Evolutionary conservation across 2,113 vertebrate genomes (phyloP).

Genomic region (Gobius niger): DNA sequence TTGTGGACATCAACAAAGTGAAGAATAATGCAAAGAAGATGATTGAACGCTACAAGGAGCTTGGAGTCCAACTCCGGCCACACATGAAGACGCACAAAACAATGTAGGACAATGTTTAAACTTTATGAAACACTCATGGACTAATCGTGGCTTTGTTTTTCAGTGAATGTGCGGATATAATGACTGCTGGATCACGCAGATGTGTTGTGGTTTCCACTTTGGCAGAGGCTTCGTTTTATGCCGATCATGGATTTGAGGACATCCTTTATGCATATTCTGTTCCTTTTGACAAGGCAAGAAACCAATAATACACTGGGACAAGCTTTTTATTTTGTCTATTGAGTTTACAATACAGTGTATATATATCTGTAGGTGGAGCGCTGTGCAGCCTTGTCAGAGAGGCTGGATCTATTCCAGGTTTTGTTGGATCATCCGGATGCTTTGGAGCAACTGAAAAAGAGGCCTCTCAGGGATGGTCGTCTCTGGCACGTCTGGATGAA

Average conservation of each 20-base stretch:
- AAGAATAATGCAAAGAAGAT: slow-evolving; percentile 75
- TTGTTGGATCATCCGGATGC: slow-evolving; percentile 75
- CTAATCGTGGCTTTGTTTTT: not conserved
- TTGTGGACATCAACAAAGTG: slow-evolving; percentile 72
- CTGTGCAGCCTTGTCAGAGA: slow-evolving; percentile 75
- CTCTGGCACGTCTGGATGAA: slow-evolving; percentile 83
- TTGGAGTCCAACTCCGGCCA: slow-evolving; percentile 81
- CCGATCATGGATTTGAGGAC: slow-evolving; percentile 83
- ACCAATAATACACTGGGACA: not conserved
- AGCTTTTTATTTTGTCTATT: not conserved
- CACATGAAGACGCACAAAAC: slow-evolving; percentile 89
- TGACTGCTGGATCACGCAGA: slow-evolving; percentile 75
- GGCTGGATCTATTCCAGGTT: slow-evolving; percentile 78
- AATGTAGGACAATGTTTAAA: slow-evolving; percentile 63
- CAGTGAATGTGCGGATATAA: slow-evolving; percentile 81
- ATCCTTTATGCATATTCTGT: slow-evolving; percentile 83
- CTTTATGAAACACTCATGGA: not conserved
- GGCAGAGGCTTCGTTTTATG: slow-evolving; percentile 81
- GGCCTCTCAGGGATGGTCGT: slow-evolving; percentile 57
- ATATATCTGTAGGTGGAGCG: slow-evolving; percentile 63
- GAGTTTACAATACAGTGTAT: not conserved
- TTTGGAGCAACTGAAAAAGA: slow-evolving; percentile 65
- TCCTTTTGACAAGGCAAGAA: slow-evolving; percentile 72
- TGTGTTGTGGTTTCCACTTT: slow-evolving; percentile 83
- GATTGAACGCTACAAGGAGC: slow-evolving; percentile 67